Evolutionary conservation across 2,113 vertebrate genomes (phyloP).

Genomic region (Oncorhynchus clarkii): DNA sequence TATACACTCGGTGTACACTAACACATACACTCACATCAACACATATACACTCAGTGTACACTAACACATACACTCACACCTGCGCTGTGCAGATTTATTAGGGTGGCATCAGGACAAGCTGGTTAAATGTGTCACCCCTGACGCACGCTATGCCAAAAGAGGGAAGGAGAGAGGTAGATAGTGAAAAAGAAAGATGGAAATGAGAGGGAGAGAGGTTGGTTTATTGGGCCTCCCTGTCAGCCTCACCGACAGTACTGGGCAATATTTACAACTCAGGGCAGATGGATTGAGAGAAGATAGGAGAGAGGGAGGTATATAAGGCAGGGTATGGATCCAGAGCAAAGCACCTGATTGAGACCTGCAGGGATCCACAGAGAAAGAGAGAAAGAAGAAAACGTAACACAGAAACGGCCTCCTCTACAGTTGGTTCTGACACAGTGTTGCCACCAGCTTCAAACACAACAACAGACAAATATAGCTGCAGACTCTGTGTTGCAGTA

Average conservation of each 20-base stretch:
- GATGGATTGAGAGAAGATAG: not conserved
- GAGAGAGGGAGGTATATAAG: not conserved
- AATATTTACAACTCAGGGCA: not conserved
- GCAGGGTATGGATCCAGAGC: not conserved
- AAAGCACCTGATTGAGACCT: not conserved
- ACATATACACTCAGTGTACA: not conserved
- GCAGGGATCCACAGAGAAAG: not conserved
- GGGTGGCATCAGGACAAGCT: not conserved
- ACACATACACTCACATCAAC: not conserved
- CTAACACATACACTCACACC: not conserved
- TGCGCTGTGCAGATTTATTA: not conserved
- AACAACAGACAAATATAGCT: too few species aligned
- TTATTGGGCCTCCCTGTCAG: conserved; percentile 1
- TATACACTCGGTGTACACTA: too few species aligned
- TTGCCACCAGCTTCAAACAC: too few species aligned
- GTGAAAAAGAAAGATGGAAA: not conserved
- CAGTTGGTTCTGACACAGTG: not conserved
- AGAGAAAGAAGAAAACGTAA: not conserved
- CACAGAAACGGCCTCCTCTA: not conserved
- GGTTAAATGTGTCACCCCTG: not conserved
- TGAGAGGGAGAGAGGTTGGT: not conserved
- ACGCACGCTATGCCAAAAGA: not conserved
- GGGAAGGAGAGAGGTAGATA: not conserved
- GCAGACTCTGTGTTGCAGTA: not conserved
- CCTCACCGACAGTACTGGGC: not conserved